Base-by-base conservation (phyloP, 1,140 invertebrate species). In the Pseudomyrmex concolor region DNA sequence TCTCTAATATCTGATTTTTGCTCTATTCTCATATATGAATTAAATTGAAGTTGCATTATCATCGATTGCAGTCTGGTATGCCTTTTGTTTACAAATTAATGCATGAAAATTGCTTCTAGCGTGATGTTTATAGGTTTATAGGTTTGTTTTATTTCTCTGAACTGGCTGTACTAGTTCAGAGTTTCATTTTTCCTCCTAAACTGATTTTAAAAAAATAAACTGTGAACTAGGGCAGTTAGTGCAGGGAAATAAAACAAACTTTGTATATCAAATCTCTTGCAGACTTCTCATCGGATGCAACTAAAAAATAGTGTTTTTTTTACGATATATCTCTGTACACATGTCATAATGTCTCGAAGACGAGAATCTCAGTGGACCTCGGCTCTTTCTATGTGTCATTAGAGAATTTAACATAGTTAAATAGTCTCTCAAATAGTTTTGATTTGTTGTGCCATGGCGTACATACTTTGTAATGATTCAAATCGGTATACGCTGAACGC, bases 261-360 rank as follows among this genome's bases (percentile, higher is more conserved):
- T 9, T 3, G 9, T 10, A 13, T 51, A 34, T 34, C n/a, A 17
- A 66, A 54, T 59, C 19, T 68, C 5, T 17, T 19, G 7, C 15
- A 25, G 12, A 48, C 70, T n/a, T 78, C 34, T 15, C 15, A 34
- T 15, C 5, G 5, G 5, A 45, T 59, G 43, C 54, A 59, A 62
- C 59, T 80, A 22, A 15, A 70, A 80, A 71, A 60, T 80, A 60
- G 71, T 48, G 51, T 34, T 34, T 7, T 34, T 59, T 71, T n/a
- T n/a, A n/a, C n/a, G n/a, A n/a, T 70, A 70, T 80, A 71, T 55
- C 74, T 48, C 74, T 71, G 43, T 34, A 34, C 63, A 74, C 84
- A 88, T 84, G 51, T 83, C 84, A 88, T 86, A 88, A 88, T 89
- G 67, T 78, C 73, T 85, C 22, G 76, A 80, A 66, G 76, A 59